phyloP scores from a whole-genome alignment of 2,888 invertebrate genomes.

The Busseola fusca region DNA sequence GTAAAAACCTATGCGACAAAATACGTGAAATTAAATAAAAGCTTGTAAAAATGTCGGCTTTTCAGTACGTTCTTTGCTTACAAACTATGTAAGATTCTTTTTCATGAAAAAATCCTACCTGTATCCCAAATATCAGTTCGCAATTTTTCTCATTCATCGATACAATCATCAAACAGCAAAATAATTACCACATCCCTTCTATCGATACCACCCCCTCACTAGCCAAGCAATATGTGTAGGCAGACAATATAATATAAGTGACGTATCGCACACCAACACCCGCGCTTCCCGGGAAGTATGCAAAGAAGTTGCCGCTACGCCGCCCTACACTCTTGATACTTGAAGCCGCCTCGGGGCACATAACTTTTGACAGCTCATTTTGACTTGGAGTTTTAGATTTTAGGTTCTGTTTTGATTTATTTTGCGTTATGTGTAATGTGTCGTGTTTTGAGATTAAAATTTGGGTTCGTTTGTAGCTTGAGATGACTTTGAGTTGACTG shows the following conservation, averaged over 20 bases:
- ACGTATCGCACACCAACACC: conserved; percentile 88
- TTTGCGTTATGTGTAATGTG: conserved; percentile 44
- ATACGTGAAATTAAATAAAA: not conserved
- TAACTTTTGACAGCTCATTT: conserved; percentile 73
- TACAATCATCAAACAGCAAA: not conserved
- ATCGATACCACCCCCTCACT: conserved; percentile 77
- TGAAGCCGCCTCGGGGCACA: conserved; percentile 68
- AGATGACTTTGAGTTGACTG: conserved; percentile 27
- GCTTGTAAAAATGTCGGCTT: not conserved
- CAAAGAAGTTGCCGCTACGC: conserved; percentile 85
- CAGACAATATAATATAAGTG: conserved; percentile 86
- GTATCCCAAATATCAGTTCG: not conserved
- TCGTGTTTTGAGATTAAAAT: conserved; percentile 47
- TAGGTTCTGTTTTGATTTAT: conserved; percentile 60
- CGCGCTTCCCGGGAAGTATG: conserved; percentile 87
- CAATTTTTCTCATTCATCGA: conserved; percentile 4
- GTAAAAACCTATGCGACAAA: not conserved
- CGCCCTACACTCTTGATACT: conserved; percentile 80
- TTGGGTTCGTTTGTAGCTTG: conserved; percentile 9
- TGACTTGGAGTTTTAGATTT: conserved; percentile 61
- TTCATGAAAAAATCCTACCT: not conserved
- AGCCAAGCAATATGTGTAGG: conserved; percentile 83
- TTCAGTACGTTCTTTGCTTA: too few species aligned
- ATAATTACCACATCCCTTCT: conserved; percentile 21
- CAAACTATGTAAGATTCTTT: not conserved